phyloP scores from a whole-genome alignment of 2,797 vertebrate genomes.

The Pygocentrus nattereri region DNA sequence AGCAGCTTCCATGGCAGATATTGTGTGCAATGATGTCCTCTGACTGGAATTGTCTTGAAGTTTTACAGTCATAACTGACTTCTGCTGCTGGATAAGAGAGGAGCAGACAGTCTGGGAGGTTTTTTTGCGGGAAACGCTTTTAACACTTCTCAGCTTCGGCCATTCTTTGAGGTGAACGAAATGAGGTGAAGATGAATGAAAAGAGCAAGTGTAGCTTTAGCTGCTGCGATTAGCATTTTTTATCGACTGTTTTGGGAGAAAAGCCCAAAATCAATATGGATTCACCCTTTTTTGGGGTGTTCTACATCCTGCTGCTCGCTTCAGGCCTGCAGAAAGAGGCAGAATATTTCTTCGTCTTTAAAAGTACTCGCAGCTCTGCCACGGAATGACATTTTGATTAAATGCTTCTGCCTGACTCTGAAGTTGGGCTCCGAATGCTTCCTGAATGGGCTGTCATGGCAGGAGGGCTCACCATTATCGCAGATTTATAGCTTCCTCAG shows the following conservation, averaged over 20 bases:
- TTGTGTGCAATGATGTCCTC: constrained; percentile 73
- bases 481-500: constrained; percentile 43
- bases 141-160: not conserved
- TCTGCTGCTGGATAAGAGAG: constrained; percentile 66
- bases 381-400: constrained; percentile 50
- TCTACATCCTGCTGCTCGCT: not conserved
- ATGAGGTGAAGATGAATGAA: constrained; percentile 23
- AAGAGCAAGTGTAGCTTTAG: not conserved
- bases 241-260: not conserved
- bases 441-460: constrained; percentile 48
- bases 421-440: constrained; percentile 46
- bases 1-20: constrained; percentile 75
- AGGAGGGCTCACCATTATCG: constrained; percentile 47
- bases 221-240: not conserved
- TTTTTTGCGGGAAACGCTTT: not conserved
- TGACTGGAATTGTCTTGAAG: constrained; percentile 68
- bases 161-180: constrained; percentile 10
- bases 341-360: constrained; percentile 27
- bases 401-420: constrained; percentile 45
- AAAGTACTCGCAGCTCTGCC: constrained; percentile 11
- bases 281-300: not conserved
- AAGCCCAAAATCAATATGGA: not conserved
- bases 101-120: not conserved
- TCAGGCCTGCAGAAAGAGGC: not conserved
- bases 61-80: constrained; percentile 69